Base-by-base conservation (phyloP, 1,140 invertebrate genomes). In the Bactericera cockerelli region DNA sequence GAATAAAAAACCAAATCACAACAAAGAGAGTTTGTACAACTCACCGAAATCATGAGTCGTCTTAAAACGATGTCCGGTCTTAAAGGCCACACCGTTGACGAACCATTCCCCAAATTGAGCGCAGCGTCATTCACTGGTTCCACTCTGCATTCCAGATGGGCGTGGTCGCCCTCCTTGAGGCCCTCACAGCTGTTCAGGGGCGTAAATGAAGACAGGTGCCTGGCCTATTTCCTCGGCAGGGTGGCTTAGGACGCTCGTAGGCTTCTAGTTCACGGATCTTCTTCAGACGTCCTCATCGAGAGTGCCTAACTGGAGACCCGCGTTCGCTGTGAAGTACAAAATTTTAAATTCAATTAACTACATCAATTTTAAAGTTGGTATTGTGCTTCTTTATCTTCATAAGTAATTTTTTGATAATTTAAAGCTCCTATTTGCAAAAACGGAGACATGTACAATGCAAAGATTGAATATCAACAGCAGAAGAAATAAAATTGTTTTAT, bases 121-220 rank as follows among this genome's bases (percentile, higher is more conserved):
- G 81, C 87, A 13, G 93, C 82, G 72, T 98, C 94, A 68, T 94
- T 95, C 62, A 97, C 87, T 11, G 94, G 95, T 67, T 95, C 88
- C 16, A 98, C 84, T 59, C 91, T 82, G 68, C 90, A 94, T 77
- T 98, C 95, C 63, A 98, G 79, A 75, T 98, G 93, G 63, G 89
- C 87, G 62, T 89, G 87, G 67, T 93, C 87, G 54, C 87, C 87
- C 78, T 95, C 93, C 70, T 88, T 88, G 11, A 92, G 69, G 69
- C 87, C 83, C 68, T 93, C 87, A 57, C 91, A 74, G 68, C 83
- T 92, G 62, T 82, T 86, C 1, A 94, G 75, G 31, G 90, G 84
- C 8, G 88, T 92, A 1, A 72, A 89, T 74, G 75, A 93, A 93
- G 2, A 90, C 81, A 62, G 88, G 88, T 70, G 87, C 83, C 69